Conservation (phyloP, 2,888 invertebrate species). For the Cheilosia grossa region DNA sequence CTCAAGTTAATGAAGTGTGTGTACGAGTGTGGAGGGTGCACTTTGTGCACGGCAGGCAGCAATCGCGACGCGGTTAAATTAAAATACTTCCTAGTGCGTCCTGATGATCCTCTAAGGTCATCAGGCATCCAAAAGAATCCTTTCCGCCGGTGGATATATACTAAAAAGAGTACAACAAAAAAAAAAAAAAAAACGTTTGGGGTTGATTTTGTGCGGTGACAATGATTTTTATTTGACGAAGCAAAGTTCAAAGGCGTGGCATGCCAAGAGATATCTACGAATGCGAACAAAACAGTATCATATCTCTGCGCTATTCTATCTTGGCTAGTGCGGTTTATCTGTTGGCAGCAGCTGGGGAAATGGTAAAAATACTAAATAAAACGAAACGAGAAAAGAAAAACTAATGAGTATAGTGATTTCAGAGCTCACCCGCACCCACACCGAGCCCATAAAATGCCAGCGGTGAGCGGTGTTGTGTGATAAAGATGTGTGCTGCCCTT, state of each 20-base stretch:
- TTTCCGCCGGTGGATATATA: slow-evolving; percentile 57
- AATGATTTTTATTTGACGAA: slow-evolving; percentile 75
- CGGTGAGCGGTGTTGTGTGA: slow-evolving; percentile 45
- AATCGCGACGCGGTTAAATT: slow-evolving; percentile 52
- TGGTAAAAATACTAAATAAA: slow-evolving; percentile 34
- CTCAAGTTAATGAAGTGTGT: slow-evolving; percentile 67
- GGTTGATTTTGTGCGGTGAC: slow-evolving; percentile 75
- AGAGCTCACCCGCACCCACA: slow-evolving; percentile 42
- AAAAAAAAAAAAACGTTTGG: slow-evolving; percentile 43
- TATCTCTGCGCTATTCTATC: slow-evolving; percentile 73
- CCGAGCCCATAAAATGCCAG: slow-evolving; percentile 9
- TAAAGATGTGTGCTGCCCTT: slow-evolving; percentile 58
- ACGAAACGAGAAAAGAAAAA: slow-evolving; percentile 27
- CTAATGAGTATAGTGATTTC: slow-evolving; percentile 52
- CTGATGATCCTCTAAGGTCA: slow-evolving; percentile 37
- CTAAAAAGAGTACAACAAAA: not conserved
- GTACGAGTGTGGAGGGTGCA: slow-evolving; percentile 57
- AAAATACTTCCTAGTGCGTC: slow-evolving; percentile 18
- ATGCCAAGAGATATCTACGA: slow-evolving; percentile 74
- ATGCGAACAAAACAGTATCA: slow-evolving; percentile 75
- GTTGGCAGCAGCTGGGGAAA: slow-evolving; percentile 69
- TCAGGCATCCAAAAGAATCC: slow-evolving; percentile 30
- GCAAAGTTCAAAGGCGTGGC: slow-evolving; percentile 74
- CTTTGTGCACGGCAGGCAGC: slow-evolving; percentile 32
- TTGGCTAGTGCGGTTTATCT: slow-evolving; percentile 70